phyloP scores from a whole-genome alignment of 1,140 invertebrate species.

The Drusus annulatus region DNA sequence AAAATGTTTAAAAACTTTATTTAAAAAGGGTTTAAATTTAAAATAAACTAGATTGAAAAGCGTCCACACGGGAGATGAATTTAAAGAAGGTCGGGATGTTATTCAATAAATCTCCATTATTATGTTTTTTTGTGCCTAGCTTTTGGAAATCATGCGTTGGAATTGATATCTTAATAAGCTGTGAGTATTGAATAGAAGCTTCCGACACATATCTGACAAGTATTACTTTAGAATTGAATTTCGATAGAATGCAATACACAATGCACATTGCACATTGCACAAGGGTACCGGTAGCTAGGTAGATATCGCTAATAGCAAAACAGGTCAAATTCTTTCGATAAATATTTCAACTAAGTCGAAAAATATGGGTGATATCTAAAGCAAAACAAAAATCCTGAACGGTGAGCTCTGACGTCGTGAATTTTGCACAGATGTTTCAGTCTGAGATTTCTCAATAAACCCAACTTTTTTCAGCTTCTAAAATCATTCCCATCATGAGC shows the following conservation, averaged over 20 bases:
- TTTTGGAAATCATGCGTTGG: slow-evolving; percentile 1
- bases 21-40: slow-evolving; percentile 50
- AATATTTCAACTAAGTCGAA: too few species aligned
- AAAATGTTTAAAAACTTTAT: slow-evolving; percentile 47
- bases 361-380: too few species aligned
- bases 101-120: slow-evolving; percentile 16
- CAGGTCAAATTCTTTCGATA: too few species aligned
- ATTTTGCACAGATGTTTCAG: too few species aligned
- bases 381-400: too few species aligned
- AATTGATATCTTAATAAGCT: slow-evolving; percentile 27
- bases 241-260: background rate
- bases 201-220: slow-evolving; percentile 19
- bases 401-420: too few species aligned
- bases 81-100: background rate
- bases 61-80: slow-evolving; percentile 18
- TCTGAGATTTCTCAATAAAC: too few species aligned
- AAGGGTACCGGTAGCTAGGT: too few species aligned
- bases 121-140: background rate
- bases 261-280: too few species aligned
- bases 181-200: slow-evolving; percentile 2
- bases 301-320: too few species aligned
- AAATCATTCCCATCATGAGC: too few species aligned
- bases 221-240: slow-evolving; percentile 9
- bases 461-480: too few species aligned
- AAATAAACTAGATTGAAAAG: slow-evolving; percentile 41